These are phyloP conservation scores for Rotaria socialis DNA, from an alignment of 2,888 invertebrate species.

Conservation along the genomic window DNA sequence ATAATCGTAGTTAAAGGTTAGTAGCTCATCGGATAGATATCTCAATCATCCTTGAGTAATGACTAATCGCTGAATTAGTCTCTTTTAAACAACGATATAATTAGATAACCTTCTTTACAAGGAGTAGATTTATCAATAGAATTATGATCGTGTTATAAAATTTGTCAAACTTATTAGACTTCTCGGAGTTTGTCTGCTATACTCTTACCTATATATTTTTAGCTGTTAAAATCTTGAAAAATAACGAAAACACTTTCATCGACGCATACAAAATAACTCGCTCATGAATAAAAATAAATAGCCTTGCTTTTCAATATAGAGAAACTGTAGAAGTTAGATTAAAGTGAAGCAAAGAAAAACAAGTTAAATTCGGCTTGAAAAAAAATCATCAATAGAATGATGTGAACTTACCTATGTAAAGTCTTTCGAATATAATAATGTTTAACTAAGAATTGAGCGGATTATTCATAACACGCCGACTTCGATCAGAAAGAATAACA, in stretches of 20 bases:
- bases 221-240: not conserved
- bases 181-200: too few species aligned
- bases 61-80: not conserved
- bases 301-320: too few species aligned
- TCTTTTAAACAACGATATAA: not conserved
- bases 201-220: too few species aligned
- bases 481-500: not conserved
- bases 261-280: too few species aligned
- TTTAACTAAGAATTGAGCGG: not conserved
- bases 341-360: not conserved
- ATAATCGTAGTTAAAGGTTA: not conserved
- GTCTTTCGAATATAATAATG: not conserved
- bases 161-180: not conserved
- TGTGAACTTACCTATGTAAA: not conserved
- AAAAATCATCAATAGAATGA: not conserved
- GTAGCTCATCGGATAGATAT: not conserved
- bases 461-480: not conserved
- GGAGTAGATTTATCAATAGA: not conserved
- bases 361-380: not conserved
- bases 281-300: too few species aligned
- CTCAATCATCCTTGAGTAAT: not conserved
- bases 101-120: not conserved
- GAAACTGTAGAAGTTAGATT: not conserved
- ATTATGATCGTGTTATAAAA: not conserved
- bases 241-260: too few species aligned